Percentiles rank a stretch among this genome's conserved stretches.
Conservation (phyloP, 2,113 vertebrate genomes). For the Halichoerus grypus region DNA sequence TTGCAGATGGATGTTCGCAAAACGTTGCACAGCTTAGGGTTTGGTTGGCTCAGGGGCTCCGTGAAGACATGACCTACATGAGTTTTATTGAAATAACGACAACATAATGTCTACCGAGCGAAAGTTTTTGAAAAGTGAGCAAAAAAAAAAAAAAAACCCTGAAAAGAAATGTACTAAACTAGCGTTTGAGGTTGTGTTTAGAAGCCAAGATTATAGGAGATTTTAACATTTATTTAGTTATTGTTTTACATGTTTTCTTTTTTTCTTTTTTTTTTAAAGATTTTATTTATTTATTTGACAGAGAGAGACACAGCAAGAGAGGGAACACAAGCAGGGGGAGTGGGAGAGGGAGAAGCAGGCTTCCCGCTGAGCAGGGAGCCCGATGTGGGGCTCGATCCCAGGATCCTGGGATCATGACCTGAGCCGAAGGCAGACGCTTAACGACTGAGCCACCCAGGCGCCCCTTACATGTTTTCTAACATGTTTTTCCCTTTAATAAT, state of each 20-base stretch:
- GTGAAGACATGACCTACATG: not conserved
- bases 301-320: no score
- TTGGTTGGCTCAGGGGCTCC: not conserved
- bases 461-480: not conserved
- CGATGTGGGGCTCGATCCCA: no score
- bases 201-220: not conserved
- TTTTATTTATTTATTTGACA: no score
- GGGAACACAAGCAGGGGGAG: no score
- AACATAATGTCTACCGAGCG: not conserved
- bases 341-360: no score
- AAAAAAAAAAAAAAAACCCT: conserved; percentile 12
- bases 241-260: conserved; percentile 7
- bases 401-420: no score
- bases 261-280: no score
- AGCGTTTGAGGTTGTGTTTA: conserved; percentile 9
- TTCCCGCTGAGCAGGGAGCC: no score
- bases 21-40: not conserved
- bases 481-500: not conserved
- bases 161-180: conserved; percentile 22
- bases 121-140: not conserved
- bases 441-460: no score
- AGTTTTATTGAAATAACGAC: not conserved
- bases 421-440: no score
- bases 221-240: not conserved
- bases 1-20: not conserved